Conservation (phyloP, 2,113 vertebrate genomes). For the Sapajus apella region DNA sequence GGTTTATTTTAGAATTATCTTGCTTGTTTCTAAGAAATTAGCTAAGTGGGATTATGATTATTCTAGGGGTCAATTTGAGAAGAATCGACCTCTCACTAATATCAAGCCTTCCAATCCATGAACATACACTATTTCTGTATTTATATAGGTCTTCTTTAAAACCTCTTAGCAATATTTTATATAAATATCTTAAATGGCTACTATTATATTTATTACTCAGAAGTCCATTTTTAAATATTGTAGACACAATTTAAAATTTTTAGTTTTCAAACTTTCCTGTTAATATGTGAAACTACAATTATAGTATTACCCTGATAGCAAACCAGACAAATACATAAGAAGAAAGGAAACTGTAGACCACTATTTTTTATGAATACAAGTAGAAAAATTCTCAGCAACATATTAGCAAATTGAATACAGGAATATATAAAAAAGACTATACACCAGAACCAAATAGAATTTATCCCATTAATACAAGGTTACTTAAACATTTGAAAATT, state of each 20-base stretch:
- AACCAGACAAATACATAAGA: neutral
- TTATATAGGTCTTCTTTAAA: neutral
- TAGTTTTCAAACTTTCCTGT: neutral
- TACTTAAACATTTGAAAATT: neutral
- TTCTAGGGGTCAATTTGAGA: neutral
- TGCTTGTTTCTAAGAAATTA: neutral
- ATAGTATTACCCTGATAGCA: neutral
- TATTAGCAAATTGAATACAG: neutral
- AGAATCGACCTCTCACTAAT: slow-evolving; percentile 3
- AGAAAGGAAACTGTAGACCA: neutral
- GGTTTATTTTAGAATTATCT: neutral
- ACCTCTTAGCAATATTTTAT: neutral
- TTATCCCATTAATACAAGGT: neutral
- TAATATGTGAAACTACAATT: neutral
- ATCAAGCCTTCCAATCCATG: neutral
- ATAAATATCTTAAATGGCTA: neutral
- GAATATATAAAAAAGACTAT: neutral
- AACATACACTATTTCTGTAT: neutral
- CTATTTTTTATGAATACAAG: neutral
- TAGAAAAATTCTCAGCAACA: neutral
- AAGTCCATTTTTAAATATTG: neutral
- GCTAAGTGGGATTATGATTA: neutral
- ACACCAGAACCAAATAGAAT: neutral
- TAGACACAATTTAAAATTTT: neutral
- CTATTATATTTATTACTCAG: neutral